Conservation (phyloP, 2,797 vertebrate genomes). For the Malacoraja senta region DNA sequence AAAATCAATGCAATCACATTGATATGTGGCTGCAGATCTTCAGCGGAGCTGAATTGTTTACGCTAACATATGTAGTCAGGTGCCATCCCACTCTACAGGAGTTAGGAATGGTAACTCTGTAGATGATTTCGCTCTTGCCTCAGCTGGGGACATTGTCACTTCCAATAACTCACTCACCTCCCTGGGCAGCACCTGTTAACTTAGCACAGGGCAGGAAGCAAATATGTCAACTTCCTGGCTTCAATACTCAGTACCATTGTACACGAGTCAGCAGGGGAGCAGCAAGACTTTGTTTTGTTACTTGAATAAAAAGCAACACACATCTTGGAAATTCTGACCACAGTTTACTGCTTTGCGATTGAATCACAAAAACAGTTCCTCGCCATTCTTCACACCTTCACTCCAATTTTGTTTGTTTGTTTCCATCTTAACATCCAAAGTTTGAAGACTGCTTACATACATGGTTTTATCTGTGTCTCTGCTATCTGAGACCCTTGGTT, state of each 20-base stretch:
- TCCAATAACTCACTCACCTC: not conserved
- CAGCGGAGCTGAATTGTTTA: not conserved
- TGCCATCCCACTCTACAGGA: not conserved
- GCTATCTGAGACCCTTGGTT: constrained; percentile 57
- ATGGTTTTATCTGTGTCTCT: constrained; percentile 44
- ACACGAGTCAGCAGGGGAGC: not conserved
- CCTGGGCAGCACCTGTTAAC: not conserved
- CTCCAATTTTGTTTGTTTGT: not conserved
- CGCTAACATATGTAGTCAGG: not conserved
- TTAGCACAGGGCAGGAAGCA: not conserved
- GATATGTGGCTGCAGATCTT: not conserved
- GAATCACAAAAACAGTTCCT: not conserved
- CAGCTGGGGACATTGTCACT: not conserved
- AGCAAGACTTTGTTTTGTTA: not conserved
- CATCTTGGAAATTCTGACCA: not conserved
- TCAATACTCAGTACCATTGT: too few species aligned
- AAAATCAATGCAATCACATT: not conserved
- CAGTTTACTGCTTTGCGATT: not conserved
- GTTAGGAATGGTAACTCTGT: not conserved
- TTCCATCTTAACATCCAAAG: not conserved
- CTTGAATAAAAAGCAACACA: not conserved
- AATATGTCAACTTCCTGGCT: not conserved
- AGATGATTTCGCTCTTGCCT: not conserved
- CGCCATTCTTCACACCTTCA: not conserved
- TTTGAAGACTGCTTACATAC: constrained; percentile 37